Evolutionary conservation across 2,888 invertebrate genomes (phyloP).

Genomic region (Mycalesis mineus): DNA sequence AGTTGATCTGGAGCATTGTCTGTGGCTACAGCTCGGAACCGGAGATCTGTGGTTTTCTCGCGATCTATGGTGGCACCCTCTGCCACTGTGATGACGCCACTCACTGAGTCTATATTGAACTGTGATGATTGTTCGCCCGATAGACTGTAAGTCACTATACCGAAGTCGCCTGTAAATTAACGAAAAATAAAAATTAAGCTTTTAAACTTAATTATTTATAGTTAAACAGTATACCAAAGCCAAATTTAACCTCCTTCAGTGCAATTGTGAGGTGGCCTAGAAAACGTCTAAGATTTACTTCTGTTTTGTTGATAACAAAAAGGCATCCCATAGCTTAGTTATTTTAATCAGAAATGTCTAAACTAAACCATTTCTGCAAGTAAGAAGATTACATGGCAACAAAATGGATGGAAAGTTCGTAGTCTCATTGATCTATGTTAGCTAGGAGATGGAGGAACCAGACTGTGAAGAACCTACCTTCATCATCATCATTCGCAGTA

Average conservation of each 20-base stretch:
- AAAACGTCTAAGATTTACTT: too few relatives aligned
- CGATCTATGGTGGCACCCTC: conserved; percentile 86
- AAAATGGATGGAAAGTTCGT: too few relatives aligned
- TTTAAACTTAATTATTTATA: background rate
- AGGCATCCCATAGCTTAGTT: too few relatives aligned
- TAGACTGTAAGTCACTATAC: conserved; percentile 86
- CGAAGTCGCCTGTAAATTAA: conserved; percentile 79
- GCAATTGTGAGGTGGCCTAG: too few relatives aligned
- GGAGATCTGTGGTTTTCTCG: conserved; percentile 83
- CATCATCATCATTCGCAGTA: conserved; percentile 86
- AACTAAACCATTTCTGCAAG: too few relatives aligned
- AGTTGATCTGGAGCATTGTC: conserved; percentile 86
- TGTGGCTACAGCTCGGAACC: conserved; percentile 87
- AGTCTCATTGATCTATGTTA: too few relatives aligned
- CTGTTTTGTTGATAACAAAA: too few relatives aligned
- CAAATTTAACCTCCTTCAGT: too few relatives aligned
- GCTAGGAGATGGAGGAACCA: too few relatives aligned
- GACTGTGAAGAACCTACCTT: conserved; percentile 67
- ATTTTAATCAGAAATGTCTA: too few relatives aligned
- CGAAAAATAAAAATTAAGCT: background rate
- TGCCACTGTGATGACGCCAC: conserved; percentile 87
- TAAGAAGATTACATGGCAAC: too few relatives aligned
- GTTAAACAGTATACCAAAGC: too few relatives aligned
- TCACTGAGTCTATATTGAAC: conserved; percentile 84
- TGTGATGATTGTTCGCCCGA: conserved; percentile 85